A percentile compares a stretch with the other conserved stretches of the same genome.
Conservation (phyloP, 2,888 invertebrate species). For the Sepioteuthis lessoniana region DNA sequence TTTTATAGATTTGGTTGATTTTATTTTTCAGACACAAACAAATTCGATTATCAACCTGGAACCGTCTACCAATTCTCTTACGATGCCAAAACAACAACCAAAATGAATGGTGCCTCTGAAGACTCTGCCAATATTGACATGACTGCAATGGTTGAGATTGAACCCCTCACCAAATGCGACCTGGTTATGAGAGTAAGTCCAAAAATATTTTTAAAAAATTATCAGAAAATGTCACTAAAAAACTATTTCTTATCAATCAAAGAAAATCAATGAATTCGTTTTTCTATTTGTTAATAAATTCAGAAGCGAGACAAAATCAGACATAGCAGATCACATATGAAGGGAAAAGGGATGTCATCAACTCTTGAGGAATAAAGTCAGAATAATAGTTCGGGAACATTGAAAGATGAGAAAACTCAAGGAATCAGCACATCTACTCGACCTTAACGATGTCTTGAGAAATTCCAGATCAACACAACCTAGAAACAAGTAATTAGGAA, state of each 20-base stretch:
- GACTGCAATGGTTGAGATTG: slow-evolving; percentile 74
- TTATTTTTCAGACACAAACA: slow-evolving; percentile 17
- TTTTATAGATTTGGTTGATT: not conserved
- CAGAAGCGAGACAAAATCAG: no score
- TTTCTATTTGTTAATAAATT: not conserved
- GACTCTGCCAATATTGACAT: slow-evolving; percentile 75
- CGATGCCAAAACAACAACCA: slow-evolving; percentile 82
- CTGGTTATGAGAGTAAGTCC: slow-evolving; percentile 74
- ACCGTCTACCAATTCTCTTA: slow-evolving; percentile 87
- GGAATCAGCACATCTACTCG: no score
- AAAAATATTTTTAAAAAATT: not conserved
- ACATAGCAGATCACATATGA: no score
- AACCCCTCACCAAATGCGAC: slow-evolving; percentile 76
- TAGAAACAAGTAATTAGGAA: no score
- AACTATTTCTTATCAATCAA: not conserved
- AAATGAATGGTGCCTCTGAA: slow-evolving; percentile 81
- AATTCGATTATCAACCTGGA: slow-evolving; percentile 77
- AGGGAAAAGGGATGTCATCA: no score
- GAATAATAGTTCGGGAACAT: no score
- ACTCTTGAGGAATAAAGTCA: no score
- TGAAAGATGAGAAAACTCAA: no score
- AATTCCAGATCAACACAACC: no score
- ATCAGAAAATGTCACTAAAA: not conserved
- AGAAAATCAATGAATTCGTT: not conserved
- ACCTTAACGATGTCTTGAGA: no score